A percentile compares a stretch with the other conserved stretches of the same genome.
These are phyloP conservation scores for Hemistola chrysoprasaria DNA, from an alignment of 2,888 invertebrate genomes.

Conservation along the genomic window DNA sequence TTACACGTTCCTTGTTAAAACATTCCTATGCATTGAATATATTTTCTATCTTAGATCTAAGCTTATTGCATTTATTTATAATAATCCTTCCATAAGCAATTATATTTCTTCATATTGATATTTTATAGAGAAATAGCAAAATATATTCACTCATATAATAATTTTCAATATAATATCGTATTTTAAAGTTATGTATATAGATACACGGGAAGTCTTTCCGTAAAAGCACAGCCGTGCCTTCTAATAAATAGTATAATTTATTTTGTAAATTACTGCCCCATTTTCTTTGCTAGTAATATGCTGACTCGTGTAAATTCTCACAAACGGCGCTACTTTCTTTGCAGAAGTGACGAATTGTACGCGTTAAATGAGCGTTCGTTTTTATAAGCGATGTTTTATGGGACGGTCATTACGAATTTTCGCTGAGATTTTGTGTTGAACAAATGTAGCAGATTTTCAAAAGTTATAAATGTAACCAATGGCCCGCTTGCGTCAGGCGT, in stretches of 20 bases:
- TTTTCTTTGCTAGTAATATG: slow-evolving; percentile 2
- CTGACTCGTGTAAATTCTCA: too few species aligned
- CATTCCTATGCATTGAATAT: slow-evolving; percentile 47
- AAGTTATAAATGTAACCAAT: too few species aligned
- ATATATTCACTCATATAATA: slow-evolving; percentile 2
- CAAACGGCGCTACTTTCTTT: too few species aligned
- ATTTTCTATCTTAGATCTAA: slow-evolving; percentile 54
- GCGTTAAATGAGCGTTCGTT: too few species aligned
- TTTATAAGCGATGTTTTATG: not conserved
- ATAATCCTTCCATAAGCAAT: too few species aligned
- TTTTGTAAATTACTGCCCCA: slow-evolving; percentile 20
- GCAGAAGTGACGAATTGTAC: too few species aligned
- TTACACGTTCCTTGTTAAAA: slow-evolving; percentile 60
- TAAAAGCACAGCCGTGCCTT: slow-evolving; percentile 47
- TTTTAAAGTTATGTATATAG: slow-evolving; percentile 10
- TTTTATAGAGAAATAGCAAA: not conserved
- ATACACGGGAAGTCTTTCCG: slow-evolving; percentile 8
- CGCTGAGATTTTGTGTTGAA: not conserved
- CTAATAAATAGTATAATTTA: slow-evolving; percentile 26
- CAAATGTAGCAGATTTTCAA: too few species aligned
- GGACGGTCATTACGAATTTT: slow-evolving; percentile 3
- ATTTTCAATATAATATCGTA: slow-evolving; percentile 10
- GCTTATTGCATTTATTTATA: slow-evolving; percentile 20
- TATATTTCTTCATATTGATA: not conserved
- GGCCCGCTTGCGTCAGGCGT: too few species aligned